A percentile compares a stretch with the other conserved stretches of the same genome.
phyloP scores from a whole-genome alignment of 2,797 vertebrate genomes.

The Zenarchopterus dispar region DNA sequence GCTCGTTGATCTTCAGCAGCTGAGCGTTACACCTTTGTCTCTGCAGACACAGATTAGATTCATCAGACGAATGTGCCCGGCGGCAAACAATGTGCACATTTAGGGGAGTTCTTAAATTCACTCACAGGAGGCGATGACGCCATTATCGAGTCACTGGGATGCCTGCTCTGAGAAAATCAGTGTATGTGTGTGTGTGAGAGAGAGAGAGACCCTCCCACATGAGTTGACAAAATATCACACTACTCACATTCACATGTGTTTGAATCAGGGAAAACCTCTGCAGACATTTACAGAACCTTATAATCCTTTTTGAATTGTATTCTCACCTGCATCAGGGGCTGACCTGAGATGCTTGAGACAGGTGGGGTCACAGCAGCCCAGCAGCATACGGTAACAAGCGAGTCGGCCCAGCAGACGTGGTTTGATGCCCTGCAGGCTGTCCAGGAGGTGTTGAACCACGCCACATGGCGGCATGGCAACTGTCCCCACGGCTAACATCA shows the following conservation, averaged over 20 bases:
- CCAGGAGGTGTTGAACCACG: conserved; percentile 52
- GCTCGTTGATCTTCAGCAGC: conserved; percentile 50
- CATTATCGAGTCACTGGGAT: conserved; percentile 45
- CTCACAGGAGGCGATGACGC: conserved; percentile 39
- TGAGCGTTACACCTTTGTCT: conserved; percentile 64
- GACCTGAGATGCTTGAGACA: conserved; percentile 41
- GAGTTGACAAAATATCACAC: conserved; percentile 58
- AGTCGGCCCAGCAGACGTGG: conserved; percentile 36
- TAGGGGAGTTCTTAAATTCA: conserved; percentile 43
- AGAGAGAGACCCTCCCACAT: conserved; percentile 6
- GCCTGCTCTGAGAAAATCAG: conserved; percentile 34
- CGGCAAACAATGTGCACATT: conserved; percentile 51
- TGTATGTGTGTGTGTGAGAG: not conserved
- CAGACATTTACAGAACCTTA: too few relatives aligned
- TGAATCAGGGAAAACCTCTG: not conserved
- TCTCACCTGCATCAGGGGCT: conserved; percentile 2
- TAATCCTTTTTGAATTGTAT: not conserved
- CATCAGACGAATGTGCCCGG: conserved; percentile 47
- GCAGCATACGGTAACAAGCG: conserved; percentile 44
- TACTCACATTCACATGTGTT: conserved; percentile 37
- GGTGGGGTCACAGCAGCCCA: conserved; percentile 36
- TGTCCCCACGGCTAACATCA: conserved; percentile 64
- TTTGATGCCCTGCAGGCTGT: conserved; percentile 56
- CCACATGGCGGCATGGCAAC: conserved; percentile 49
- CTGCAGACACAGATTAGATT: conserved; percentile 63